Evolutionary conservation across 2,113 vertebrate genomes (phyloP), one percentile per base, ranked within the genome.

Genomic region (Paracanthobrama guichenoti): DNA sequence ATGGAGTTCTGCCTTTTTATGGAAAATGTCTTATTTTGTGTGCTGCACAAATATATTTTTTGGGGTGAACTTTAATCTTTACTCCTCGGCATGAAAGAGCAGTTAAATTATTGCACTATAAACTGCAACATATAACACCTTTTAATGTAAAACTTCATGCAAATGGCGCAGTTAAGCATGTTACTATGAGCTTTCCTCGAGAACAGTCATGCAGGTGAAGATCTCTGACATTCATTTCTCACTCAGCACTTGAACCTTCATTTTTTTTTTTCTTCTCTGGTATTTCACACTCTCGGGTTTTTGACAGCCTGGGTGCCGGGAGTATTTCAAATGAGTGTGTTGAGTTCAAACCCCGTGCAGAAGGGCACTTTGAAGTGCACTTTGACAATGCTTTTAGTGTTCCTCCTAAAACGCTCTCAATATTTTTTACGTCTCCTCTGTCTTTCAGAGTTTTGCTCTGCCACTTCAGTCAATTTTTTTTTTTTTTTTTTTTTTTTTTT

Each of bases 311-410:
- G 22, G 53, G 50, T 11, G 26, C 53, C 3, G 26, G 14, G 60
- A 67, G 46, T 24, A 79, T 67, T 67, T 69, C 62, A 77, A 72
- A 69, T 71, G 48, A 84, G 31, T 44, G 9, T 39, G 44, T 66
- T 78, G 46, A 55, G 39, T 79, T 69, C 62, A 42, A 69, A 67
- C 48, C 74, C 24, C 18, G 16, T 20, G 16, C 48, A 35, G 60
- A 79, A 79, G 75, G 75, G 75, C 55, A 24, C 75, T 71, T 78
- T 79, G 75, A 84, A 79, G 83, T 55, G 83, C 69, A 24, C 83
- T 79, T 67, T 84, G 83, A 84, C 83, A 84, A 78, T 44, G 75
- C 83, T 79, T 79, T 67, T 84, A 72, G 83, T 84, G 46, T 76
- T 69, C 57, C 60, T 78, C 46, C 48, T 84, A 67, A 79, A 79